A percentile compares a stretch with the other conserved stretches of the same genome.
Evolutionary conservation across 2,113 vertebrate species (phyloP).

Genomic region (Hypocryptadius cinnamomeus): DNA sequence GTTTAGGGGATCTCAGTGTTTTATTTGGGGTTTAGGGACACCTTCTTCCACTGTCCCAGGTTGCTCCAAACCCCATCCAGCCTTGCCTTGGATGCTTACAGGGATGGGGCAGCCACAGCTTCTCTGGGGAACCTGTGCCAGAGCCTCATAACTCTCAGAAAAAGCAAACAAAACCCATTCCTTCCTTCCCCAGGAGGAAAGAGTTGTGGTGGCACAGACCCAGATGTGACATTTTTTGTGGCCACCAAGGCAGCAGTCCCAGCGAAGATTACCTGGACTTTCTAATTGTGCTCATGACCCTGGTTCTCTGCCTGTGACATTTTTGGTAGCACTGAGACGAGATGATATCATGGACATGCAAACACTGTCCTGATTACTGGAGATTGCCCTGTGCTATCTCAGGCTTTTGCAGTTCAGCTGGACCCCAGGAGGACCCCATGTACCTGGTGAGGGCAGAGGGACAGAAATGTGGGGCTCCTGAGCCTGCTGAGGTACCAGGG

Average conservation of each 20-base stretch:
- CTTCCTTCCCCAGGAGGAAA: not conserved
- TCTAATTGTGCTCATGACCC: not conserved
- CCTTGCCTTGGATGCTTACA: not conserved
- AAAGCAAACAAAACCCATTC: not conserved
- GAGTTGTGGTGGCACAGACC: not conserved
- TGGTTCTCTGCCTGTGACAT: not conserved
- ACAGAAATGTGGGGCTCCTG: not conserved
- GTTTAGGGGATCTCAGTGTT: not conserved
- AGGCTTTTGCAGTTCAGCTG: not conserved
- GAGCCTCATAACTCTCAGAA: not conserved
- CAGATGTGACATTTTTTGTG: not conserved
- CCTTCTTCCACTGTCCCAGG: not conserved
- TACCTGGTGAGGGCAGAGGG: not conserved
- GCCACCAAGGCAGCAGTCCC: not conserved
- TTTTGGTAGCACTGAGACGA: not conserved
- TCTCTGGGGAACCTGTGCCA: not conserved
- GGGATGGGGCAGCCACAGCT: not conserved
- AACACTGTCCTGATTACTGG: not conserved
- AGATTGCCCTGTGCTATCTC: not conserved
- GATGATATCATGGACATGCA: not conserved
- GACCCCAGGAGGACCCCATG: not conserved
- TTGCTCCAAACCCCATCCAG: fast-evolving
- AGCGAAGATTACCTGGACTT: not conserved
- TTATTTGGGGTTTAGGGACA: not conserved
- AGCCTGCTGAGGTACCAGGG: not conserved